Percentiles rank a stretch among this genome's conserved stretches.
phyloP scores from a whole-genome alignment of 2,797 vertebrate species.

The Myotis findleyi region DNA sequence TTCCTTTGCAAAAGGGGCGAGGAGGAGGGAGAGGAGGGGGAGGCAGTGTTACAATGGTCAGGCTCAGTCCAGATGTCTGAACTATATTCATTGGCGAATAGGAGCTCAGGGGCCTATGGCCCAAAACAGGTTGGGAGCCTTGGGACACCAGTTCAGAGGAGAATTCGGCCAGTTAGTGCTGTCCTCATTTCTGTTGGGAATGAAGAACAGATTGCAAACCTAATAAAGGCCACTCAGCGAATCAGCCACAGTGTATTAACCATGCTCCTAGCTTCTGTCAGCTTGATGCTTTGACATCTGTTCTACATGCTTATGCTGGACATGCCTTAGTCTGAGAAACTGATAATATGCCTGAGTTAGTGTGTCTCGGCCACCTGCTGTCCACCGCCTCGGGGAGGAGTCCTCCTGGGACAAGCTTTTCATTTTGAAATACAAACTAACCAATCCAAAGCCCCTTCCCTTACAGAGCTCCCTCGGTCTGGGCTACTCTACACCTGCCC shows the following conservation, averaged over 20 bases:
- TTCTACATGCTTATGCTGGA: neutral
- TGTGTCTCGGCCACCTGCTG: neutral
- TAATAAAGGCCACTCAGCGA: neutral
- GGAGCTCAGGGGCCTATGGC: neutral
- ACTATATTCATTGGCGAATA: neutral
- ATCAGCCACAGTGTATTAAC: neutral
- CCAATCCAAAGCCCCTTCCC: neutral
- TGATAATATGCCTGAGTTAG: neutral
- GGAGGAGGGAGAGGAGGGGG: neutral
- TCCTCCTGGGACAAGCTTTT: neutral
- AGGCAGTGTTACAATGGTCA: neutral
- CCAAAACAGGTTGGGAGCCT: neutral
- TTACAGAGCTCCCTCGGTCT: neutral
- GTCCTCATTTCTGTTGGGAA: neutral
- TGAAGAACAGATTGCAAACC: constrained; percentile 17
- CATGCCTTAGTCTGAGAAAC: neutral
- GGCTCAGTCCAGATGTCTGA: neutral
- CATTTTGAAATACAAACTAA: neutral
- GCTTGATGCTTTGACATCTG: neutral
- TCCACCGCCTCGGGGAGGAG: neutral
- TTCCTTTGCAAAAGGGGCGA: neutral
- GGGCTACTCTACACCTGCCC: neutral
- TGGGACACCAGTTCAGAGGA: neutral
- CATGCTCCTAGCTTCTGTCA: neutral
- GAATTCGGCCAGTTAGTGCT: neutral